Percentiles rank a stretch among this genome's conserved stretches.
phyloP scores from a whole-genome alignment of 2,113 vertebrate species.

The Calyptommatus sinebrachiatus region DNA sequence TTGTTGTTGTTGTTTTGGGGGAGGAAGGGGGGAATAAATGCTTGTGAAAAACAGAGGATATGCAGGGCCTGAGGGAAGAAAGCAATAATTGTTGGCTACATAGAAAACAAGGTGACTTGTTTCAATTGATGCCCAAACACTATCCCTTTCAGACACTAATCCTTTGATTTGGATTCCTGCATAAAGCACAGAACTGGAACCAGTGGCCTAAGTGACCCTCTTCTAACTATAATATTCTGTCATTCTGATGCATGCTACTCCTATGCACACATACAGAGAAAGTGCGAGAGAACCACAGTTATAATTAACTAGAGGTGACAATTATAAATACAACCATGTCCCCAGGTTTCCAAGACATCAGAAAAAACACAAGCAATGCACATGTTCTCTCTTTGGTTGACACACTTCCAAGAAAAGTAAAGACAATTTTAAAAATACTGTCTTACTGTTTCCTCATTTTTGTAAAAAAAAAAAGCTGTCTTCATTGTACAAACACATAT shows the following conservation, averaged over 20 bases:
- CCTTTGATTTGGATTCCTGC: neutral
- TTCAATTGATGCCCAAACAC: slow-evolving; percentile 13
- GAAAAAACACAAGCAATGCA: slow-evolving; percentile 60
- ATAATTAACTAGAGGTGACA: slow-evolving; percentile 74
- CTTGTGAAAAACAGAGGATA: neutral
- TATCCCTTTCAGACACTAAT: slow-evolving; percentile 34
- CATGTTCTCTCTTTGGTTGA: slow-evolving; percentile 65
- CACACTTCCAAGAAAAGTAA: slow-evolving; percentile 76
- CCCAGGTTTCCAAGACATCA: slow-evolving; percentile 76
- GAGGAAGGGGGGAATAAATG: too few species aligned
- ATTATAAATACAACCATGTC: slow-evolving; percentile 71
- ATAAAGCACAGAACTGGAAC: too few species aligned
- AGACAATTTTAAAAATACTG: slow-evolving; percentile 65
- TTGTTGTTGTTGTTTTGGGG: neutral
- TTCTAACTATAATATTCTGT: too few species aligned
- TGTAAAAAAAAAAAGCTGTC: slow-evolving; percentile 47
- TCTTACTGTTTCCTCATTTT: slow-evolving; percentile 74
- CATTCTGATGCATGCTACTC: too few species aligned
- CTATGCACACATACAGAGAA: too few species aligned
- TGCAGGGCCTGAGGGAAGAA: neutral
- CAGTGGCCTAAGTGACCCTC: too few species aligned
- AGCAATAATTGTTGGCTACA: neutral
- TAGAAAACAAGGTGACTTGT: neutral
- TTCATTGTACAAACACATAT: slow-evolving; percentile 44
- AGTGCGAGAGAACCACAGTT: slow-evolving; percentile 24